Base-by-base conservation (phyloP, 2,888 invertebrate species). In the Eupithecia insigniata region DNA sequence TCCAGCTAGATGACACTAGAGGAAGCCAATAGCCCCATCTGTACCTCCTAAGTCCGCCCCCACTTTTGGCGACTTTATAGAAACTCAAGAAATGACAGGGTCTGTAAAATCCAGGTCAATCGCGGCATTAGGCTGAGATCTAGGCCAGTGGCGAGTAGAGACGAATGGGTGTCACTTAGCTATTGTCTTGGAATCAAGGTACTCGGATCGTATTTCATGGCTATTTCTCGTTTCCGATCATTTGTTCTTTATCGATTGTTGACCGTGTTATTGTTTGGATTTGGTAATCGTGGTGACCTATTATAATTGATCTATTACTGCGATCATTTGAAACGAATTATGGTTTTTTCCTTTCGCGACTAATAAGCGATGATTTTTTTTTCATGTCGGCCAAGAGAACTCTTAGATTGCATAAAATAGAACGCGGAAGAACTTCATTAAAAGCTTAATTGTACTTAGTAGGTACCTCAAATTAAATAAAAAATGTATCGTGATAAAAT, bases 41-140 rank as follows among this genome's bases (percentile, higher is more conserved):
- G 0, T 18, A 64, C 18, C 7, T 46, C 61, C 66, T 68, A 30
- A 28, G 16, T 67, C 68, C 73, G 62, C 51, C 43, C 46, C 71
- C 66, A 66, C 39, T 71, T 26, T 39, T 69, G 67, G 71, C 58
- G 64, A 69, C 65, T 71, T 71, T 74, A 74, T 71, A 71, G 74
- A 71, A 74, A 71, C 69, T 69, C 46, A 69, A 74, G 74, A 74
- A 71, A 74, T 71, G 74, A 74, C 71, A 74, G 67, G 71, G 71
- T 66, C 69, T n/a, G 60, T 71, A 62, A 74, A 74, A 74, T 74
- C 64, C 64, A 74, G 74, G 74, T 74, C 74, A 74, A 74, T 74
- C 71, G 69, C 43, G 51, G 68, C 69, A 74, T 74, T 74, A 71
- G 69, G 60, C 69, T 60, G 64, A 71, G 55, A 71, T 69, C 69